Evolutionary conservation across 2,888 invertebrate species (phyloP), one percentile per base, ranked within the genome.

Genomic region (Caenorhabditis plicata): DNA sequence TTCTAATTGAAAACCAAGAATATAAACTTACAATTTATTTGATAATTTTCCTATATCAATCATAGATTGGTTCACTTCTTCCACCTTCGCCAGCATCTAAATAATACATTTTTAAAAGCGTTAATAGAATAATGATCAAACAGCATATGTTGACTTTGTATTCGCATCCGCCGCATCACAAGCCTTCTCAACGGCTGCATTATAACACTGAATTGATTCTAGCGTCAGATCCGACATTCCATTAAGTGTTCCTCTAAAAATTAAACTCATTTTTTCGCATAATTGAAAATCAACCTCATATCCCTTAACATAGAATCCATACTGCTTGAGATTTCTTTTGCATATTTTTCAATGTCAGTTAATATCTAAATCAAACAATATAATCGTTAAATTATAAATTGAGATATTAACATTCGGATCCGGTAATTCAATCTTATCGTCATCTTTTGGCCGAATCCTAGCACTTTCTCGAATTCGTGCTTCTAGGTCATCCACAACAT

Each of bases 61-160:
- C 72, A 78, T 66, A n/a, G 70, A 56, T 15, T 63, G 63, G 60
- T 68, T 75, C 13, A 78, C 64, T 50, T 78, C 78, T 46, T 78
- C 78, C 11, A 75, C 66, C 55, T 79, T 78, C 2, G 78, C 77
- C 26, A 78, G 41, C 69, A 79, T 71, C 72, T 74, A 44, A 43
- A 75, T 36, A 20, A 4, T 32, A n/a, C n/a, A 13, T 3, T 19
- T 22, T 22, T 3, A 25, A 4, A n/a, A 2, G 9, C 4, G 5
- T 1, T 31, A 11, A 29, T 15, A 19, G n/a, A 11, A 19, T 8
- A 5, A 31, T 25, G 1, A 36, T 46, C 71, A 47, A 31, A 75
- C 76, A 33, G 77, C 72, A 57, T 78, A 78, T 7, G 73, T 76
- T 7, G 70, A 56, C 36, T 68, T 70, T 45, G 74, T 75, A 40